Base-by-base conservation (phyloP, 2,797 vertebrate species). In the Poecilia velifera region DNA sequence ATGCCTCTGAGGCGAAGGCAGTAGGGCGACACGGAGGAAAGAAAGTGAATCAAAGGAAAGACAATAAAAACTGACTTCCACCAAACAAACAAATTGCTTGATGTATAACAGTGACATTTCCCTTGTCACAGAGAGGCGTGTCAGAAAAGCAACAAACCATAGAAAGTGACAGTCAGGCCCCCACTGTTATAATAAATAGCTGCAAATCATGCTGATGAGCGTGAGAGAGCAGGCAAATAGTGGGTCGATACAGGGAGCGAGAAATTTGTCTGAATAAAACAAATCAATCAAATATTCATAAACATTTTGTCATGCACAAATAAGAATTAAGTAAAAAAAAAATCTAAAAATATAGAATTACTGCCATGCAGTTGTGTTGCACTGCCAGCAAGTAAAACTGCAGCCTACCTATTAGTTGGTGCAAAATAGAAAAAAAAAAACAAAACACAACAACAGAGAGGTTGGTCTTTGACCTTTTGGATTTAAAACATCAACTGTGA, bases 271-370 rank as follows among this genome's bases (percentile, higher is more conserved):
- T 85, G 84, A 92, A 88, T 84, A 86, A 89, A 82, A 93, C 74
- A 93, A 92, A 92, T 96, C 96, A 68, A 96, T 96, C 95, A 95
- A 96, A 79, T 94, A 92, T 82, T 95, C 95, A 95, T 92, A 47
- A 76, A 83, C 85, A 87, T 77, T 88, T 86, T 86, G 85, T 83
- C 83, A 84, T 72, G 78, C 74, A 76, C 79, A 88, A 84, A 87
- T 85, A 82, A 85, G 85, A 90, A 80, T 83, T 74, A 55, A 68
- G 36, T 68, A 41, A 25, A 68, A 41, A 34, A 82, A 78, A 49
- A 57, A 16, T 18, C 77, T 6, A 82, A 82, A 87, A 51, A 85
- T 84, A 28, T 74, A 45, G 62, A 70, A 57, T n/a, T 28, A 39
- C 25, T 39, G 55, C 95, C 10, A 62, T 62, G 47, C 8, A 10